Percentiles rank a stretch among this genome's conserved stretches.
phyloP scores from a whole-genome alignment of 1,140 invertebrate species.

The Panulirus ornatus region DNA sequence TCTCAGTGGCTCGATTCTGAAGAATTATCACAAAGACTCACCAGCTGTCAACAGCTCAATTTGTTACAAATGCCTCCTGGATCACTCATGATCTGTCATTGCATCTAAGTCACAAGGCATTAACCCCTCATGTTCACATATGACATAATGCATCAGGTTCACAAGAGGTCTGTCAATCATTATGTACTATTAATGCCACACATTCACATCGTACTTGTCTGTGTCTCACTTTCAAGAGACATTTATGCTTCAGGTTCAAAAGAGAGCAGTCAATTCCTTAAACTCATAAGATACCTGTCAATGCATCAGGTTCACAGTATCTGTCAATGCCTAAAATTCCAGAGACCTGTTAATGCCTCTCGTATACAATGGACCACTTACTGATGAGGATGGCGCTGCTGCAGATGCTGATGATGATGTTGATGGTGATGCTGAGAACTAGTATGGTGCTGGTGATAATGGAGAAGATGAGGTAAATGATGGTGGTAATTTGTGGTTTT shows the following conservation, averaged over 20 bases:
- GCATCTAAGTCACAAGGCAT: too few relatives aligned
- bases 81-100: too few relatives aligned
- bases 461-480: constrained; percentile 43
- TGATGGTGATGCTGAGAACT: constrained; percentile 39
- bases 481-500: constrained; percentile 52
- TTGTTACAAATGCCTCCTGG: too few relatives aligned
- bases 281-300: neutral
- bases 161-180: neutral
- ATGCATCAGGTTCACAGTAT: neutral
- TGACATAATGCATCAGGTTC: neutral
- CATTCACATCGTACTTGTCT: neutral
- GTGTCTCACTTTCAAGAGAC: neutral
- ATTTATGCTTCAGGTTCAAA: too few relatives aligned
- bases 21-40: too few relatives aligned
- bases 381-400: constrained; percentile 32
- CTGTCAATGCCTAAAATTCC: neutral
- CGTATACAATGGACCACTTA: neutral
- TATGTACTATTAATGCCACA: neutral
- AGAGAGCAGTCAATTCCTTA: neutral
- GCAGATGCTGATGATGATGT: constrained; percentile 18
- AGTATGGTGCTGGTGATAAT: constrained; percentile 44
- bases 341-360: neutral
- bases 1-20: too few relatives aligned
- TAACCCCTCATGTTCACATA: neutral
- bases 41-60: too few relatives aligned